Percentiles rank a stretch among this genome's conserved stretches.
phyloP scores from a whole-genome alignment of 2,888 invertebrate genomes.

The Argynnis bischoffii region DNA sequence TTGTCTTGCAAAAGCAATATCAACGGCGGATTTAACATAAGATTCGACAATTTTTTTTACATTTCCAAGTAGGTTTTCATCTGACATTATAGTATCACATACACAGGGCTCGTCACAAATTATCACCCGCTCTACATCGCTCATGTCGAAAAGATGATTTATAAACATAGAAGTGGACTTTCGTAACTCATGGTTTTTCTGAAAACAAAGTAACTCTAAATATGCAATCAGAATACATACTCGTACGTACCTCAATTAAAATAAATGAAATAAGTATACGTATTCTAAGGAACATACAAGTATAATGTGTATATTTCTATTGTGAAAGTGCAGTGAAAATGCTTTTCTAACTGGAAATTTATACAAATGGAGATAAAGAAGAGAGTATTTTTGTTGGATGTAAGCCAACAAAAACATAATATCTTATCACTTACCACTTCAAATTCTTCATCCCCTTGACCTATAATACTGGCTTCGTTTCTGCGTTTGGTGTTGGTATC shows the following conservation, averaged over 20 bases:
- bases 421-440: constrained; percentile 51
- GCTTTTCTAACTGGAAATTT: too few species aligned
- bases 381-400: too few species aligned
- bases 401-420: constrained; percentile 11
- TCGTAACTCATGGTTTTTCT: constrained; percentile 47
- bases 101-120: constrained; percentile 43
- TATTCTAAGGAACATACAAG: too few species aligned
- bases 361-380: too few species aligned
- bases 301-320: too few species aligned
- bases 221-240: too few species aligned
- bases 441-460: constrained; percentile 71
- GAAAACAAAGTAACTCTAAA: constrained; percentile 6
- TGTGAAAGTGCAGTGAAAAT: too few species aligned
- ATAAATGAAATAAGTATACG: too few species aligned
- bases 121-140: constrained; percentile 59
- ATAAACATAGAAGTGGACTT: constrained; percentile 68
- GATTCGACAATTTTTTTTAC: constrained; percentile 59
- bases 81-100: constrained; percentile 39
- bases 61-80: constrained; percentile 49
- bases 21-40: constrained; percentile 52
- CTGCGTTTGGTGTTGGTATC: constrained; percentile 34
- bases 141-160: constrained; percentile 70
- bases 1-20: constrained; percentile 46
- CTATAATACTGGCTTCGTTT: constrained; percentile 55
- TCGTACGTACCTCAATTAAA: too few species aligned